Evolutionary conservation across 2,113 vertebrate genomes (phyloP), one percentile per base, ranked within the genome.

Genomic region (Ammospiza nelsoni): DNA sequence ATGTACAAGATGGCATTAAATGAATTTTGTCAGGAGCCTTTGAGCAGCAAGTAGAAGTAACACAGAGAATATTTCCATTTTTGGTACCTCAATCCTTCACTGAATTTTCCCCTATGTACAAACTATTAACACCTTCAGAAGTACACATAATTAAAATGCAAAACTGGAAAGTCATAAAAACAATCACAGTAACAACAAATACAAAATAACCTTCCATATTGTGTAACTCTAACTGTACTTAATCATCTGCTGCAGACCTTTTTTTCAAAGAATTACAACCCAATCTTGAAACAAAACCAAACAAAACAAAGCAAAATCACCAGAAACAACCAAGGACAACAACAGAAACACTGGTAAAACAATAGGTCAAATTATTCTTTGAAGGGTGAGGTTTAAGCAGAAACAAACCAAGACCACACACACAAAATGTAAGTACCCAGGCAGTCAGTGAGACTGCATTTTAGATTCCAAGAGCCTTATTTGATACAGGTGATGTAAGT

Each of bases 51-150:
- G 71, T 24, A 75, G 73, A 48, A 85, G 35, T 57, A 94, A 86
- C 28, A 79, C 15, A 6, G 25, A 61, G 9, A 51, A 31, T 65
- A 86, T 71, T 97, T 90, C 39, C 41, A 41, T 44, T 94, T 58
- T 84, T 96, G 28, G 80, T 94, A 55, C 12, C 59, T 94, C 29
- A 43, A 61, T 65, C 74, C 89, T 95, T 91, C 1, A 2, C 55
- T 77, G 49, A 49, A 15, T 90, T 81, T 92, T 81, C 89, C 87
- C 55, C 39, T 69, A 41, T 0, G 0, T 48, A 66, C 16, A 59
- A 54, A 66, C 29, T 74, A 55, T 93, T 71, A 95, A 84, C 24
- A 28, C 63, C 76, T 95, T 96, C 58, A 83, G 76, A 96, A 96
- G 54, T 57, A 54, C 20, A 41, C 15, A 18, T 9, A 67, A 61